phyloP scores from a whole-genome alignment of 2,888 invertebrate genomes.

The Dryadula phaetusa region DNA sequence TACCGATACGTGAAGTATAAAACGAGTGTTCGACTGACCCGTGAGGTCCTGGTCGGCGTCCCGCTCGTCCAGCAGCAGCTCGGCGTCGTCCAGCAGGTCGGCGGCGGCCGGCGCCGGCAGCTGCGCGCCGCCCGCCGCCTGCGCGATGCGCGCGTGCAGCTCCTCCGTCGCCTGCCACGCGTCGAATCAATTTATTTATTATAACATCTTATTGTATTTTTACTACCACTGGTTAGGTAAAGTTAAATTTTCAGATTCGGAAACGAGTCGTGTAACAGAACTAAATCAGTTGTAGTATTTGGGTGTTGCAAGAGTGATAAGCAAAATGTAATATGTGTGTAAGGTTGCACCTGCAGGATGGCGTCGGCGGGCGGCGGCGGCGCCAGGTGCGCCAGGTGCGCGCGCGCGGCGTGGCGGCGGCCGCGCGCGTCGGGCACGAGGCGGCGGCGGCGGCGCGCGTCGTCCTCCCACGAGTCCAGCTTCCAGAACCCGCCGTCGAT shows the following conservation, averaged over 20 bases:
- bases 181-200: too few relatives aligned
- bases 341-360: constrained; percentile 88
- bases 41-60: constrained; percentile 94
- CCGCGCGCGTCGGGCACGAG: constrained; percentile 98
- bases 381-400: constrained; percentile 91
- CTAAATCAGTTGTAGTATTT: too few relatives aligned
- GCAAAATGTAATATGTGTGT: too few relatives aligned
- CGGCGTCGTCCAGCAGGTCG: constrained; percentile 96
- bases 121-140: constrained; percentile 83
- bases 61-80: constrained; percentile 94
- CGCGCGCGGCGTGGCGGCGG: constrained; percentile 95
- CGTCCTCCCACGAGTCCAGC: constrained; percentile 99
- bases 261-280: too few relatives aligned
- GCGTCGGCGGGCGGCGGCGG: constrained; percentile 92
- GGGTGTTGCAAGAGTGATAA: too few relatives aligned
- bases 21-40: too few relatives aligned
- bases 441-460: constrained; percentile 96
- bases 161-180: constrained; percentile 94
- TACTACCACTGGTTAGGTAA: too few relatives aligned
- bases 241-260: too few relatives aligned
- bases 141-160: constrained; percentile 95
- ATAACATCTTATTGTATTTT: too few relatives aligned
- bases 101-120: constrained; percentile 89
- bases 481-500: constrained; percentile 89
- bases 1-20: too few relatives aligned